These are phyloP conservation scores for Micromesistius poutassou DNA, from an alignment of 2,797 vertebrate species.

Conservation along the genomic window DNA sequence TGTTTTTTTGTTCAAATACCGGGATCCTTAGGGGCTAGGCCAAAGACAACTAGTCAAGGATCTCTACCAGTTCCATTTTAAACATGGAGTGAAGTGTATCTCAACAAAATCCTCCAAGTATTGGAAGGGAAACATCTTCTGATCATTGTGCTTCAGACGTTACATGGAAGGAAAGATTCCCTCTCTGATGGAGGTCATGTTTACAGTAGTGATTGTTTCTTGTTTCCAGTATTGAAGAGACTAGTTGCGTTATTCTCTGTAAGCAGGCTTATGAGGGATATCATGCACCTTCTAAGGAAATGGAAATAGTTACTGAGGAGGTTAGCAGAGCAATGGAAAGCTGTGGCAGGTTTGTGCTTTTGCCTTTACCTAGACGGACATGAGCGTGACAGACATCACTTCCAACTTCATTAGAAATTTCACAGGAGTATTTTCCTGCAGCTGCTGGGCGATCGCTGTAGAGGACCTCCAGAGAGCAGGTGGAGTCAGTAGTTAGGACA, in stretches of 20 bases:
- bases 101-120: not conserved
- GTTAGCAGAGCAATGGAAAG: not conserved
- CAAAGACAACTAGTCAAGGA: not conserved
- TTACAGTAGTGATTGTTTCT: not conserved
- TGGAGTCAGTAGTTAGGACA: conserved; percentile 81
- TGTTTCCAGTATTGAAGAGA: too few relatives aligned
- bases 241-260: not conserved
- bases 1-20: too few relatives aligned
- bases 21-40: too few relatives aligned
- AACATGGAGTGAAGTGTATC: conserved; percentile 55
- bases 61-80: not conserved
- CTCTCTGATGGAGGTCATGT: not conserved
- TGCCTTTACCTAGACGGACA: conserved; percentile 51
- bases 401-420: conserved; percentile 81
- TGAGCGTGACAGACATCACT: conserved; percentile 51
- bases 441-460: conserved; percentile 70
- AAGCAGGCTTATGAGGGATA: not conserved
- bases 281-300: not conserved
- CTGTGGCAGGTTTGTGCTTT: conserved; percentile 20
- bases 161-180: conserved; percentile 55
- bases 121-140: not conserved
- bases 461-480: conserved; percentile 70
- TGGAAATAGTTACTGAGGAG: not conserved
- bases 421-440: conserved; percentile 83
- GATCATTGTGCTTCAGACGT: not conserved